Conservation (phyloP, 2,113 vertebrate genomes). For the Tragelaphus imberbis region DNA sequence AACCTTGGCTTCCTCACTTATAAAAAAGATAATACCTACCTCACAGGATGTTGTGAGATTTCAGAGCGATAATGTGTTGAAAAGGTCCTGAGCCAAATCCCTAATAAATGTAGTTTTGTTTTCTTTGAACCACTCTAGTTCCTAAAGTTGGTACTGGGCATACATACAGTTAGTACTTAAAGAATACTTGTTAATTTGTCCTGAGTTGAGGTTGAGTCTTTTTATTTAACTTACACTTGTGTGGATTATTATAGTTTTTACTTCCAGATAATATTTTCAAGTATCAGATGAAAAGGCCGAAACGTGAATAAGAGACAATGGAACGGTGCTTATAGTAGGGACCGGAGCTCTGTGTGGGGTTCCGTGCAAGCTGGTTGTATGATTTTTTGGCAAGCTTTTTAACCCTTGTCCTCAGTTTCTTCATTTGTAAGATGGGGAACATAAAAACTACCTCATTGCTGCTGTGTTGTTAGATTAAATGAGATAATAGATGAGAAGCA, state of each 20-base stretch:
- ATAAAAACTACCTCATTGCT: not conserved
- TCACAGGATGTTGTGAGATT: not conserved
- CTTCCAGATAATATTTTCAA: not conserved
- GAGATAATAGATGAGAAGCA: not conserved
- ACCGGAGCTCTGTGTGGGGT: not conserved
- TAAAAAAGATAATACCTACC: not conserved
- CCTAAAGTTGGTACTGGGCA: not conserved
- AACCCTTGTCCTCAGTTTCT: not conserved
- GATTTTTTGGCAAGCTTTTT: not conserved
- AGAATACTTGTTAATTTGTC: not conserved
- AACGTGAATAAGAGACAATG: not conserved
- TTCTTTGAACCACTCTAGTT: not conserved
- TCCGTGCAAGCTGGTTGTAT: not conserved
- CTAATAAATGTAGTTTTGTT: not conserved
- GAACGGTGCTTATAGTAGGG: not conserved
- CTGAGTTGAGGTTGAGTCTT: not conserved
- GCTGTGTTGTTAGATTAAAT: not conserved
- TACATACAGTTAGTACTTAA: not conserved
- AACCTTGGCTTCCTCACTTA: not conserved
- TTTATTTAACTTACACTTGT: constrained; percentile 12
- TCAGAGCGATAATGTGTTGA: not conserved
- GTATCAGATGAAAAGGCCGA: not conserved
- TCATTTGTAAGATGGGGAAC: not conserved
- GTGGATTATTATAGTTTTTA: constrained; percentile 11
- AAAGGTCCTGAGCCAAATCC: not conserved